A percentile compares a stretch with the other conserved stretches of the same genome.
These are phyloP conservation scores for Crossocerus cetratus DNA, from an alignment of 2,888 invertebrate genomes.

Conservation along the genomic window DNA sequence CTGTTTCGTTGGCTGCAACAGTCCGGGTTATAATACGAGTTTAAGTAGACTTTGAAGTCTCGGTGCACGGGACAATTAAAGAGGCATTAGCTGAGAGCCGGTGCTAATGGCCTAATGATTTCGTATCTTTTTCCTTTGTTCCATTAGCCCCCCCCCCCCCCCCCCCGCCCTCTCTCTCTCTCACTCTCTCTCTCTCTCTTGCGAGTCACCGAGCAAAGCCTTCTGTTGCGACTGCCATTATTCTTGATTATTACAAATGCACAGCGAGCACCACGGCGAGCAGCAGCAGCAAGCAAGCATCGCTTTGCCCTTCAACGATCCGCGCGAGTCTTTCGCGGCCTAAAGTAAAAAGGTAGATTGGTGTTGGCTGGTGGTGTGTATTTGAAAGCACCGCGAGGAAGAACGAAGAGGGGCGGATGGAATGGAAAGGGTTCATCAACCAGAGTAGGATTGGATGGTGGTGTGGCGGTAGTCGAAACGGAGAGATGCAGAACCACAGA, in stretches of 20 bases:
- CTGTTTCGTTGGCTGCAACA: too few relatives aligned
- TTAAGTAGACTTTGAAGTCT: too few relatives aligned
- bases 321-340: background rate
- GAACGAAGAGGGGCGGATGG: slow-evolving; percentile 40
- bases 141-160: too few relatives aligned
- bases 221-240: slow-evolving; percentile 6
- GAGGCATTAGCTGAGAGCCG: too few relatives aligned
- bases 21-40: too few relatives aligned
- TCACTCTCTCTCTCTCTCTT: background rate
- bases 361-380: background rate
- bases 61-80: too few relatives aligned
- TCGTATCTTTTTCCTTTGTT: too few relatives aligned
- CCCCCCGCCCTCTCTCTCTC: background rate
- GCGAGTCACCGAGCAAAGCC: slow-evolving; percentile 9
- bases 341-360: slow-evolving; percentile 3
- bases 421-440: slow-evolving; percentile 66
- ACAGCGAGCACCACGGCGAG: background rate
- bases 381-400: slow-evolving; percentile 30
- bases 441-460: slow-evolving; percentile 60
- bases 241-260: slow-evolving; percentile 15
- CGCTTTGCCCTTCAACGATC: slow-evolving; percentile 14
- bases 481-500: slow-evolving; percentile 6
- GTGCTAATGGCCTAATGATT: too few relatives aligned
- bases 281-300: too few relatives aligned
- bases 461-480: slow-evolving; percentile 19